Conservation (phyloP, 2,113 vertebrate genomes). For the Corapipo altera region DNA sequence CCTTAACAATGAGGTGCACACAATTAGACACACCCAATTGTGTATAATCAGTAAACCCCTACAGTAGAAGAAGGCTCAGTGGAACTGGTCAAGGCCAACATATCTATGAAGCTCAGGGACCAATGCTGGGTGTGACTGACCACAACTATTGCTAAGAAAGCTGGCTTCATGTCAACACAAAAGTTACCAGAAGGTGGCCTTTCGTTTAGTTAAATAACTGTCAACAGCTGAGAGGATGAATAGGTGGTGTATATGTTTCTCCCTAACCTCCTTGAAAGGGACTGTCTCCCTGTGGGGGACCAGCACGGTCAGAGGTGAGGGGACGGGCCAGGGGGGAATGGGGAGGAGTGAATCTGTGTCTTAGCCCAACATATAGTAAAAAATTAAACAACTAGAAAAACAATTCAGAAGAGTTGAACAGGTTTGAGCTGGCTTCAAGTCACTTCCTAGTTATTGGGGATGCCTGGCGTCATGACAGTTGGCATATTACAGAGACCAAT, state of each 20-base stretch:
- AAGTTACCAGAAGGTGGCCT: background rate
- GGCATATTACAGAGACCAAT: background rate
- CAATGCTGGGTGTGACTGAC: background rate
- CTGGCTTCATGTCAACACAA: background rate
- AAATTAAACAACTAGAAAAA: background rate
- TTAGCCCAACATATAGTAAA: background rate
- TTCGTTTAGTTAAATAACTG: background rate
- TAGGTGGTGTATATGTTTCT: background rate
- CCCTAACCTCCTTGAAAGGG: background rate
- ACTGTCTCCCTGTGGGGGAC: background rate
- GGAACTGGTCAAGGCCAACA: background rate
- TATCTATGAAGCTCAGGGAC: background rate
- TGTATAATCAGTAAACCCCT: background rate
- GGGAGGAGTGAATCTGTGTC: background rate
- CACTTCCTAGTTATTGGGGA: background rate
- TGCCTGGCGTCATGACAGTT: background rate
- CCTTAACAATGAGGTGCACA: background rate
- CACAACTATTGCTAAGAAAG: background rate
- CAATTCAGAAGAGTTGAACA: background rate
- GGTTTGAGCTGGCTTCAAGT: background rate
- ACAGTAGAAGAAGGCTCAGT: background rate
- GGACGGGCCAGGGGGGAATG: too few relatives aligned
- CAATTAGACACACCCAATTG: background rate
- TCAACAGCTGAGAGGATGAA: background rate
- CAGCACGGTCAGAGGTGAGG: background rate